Evolutionary conservation across 2,113 vertebrate species (phyloP).

Genomic region (Scalopus aquaticus): DNA sequence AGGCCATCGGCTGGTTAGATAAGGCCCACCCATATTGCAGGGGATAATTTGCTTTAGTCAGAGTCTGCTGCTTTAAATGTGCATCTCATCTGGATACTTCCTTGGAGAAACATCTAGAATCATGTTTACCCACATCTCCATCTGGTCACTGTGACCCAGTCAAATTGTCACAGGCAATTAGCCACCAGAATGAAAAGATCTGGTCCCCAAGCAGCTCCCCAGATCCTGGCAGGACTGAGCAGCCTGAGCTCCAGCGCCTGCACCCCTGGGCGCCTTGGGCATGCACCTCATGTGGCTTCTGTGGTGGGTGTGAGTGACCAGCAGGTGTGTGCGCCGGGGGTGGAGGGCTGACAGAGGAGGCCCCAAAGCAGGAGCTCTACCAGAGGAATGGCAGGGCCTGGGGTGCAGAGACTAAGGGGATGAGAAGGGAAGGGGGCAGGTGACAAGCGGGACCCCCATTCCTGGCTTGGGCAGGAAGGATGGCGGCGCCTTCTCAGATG

Average conservation of each 20-base stretch:
- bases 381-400: neutral
- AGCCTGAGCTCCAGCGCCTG: neutral
- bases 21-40: neutral
- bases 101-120: neutral
- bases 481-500: fast-evolving
- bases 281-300: neutral
- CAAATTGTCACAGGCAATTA: fast-evolving
- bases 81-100: neutral
- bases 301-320: no score
- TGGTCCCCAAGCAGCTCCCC: neutral
- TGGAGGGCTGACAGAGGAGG: neutral
- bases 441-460: fast-evolving
- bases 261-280: fast-evolving
- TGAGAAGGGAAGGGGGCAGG: fast-evolving
- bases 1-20: neutral
- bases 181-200: no score
- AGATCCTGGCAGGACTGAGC: neutral
- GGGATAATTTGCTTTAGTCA: neutral
- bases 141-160: neutral
- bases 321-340: no score
- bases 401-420: fast-evolving
- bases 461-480: neutral
- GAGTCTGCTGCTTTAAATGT: neutral
- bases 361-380: neutral
- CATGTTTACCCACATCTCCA: neutral